phyloP scores from a whole-genome alignment of 1,140 invertebrate genomes.

The Drosophila baimaii region DNA sequence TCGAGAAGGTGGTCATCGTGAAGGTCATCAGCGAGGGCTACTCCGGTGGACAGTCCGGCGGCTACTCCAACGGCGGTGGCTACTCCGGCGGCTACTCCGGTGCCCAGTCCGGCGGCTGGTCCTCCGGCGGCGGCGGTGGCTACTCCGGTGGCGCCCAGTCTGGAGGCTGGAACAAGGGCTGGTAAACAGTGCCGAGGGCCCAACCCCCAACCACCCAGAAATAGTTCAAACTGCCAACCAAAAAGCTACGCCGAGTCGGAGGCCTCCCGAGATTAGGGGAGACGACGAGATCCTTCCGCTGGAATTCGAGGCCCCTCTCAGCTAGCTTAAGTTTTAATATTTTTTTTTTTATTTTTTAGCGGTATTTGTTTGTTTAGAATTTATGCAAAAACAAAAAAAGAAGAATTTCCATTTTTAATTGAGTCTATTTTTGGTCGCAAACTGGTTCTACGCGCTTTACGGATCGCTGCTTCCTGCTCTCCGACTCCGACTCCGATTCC shows the following conservation, averaged over 20 bases:
- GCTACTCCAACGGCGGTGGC: slow-evolving; percentile 41
- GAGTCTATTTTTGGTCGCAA: slow-evolving; percentile 4
- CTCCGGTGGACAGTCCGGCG: slow-evolving; percentile 24
- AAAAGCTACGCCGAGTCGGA: slow-evolving; percentile 29
- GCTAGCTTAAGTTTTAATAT: slow-evolving; percentile 42
- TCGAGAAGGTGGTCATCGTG: slow-evolving; percentile 66
- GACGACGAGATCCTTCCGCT: slow-evolving; percentile 13
- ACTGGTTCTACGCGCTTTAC: slow-evolving; percentile 16
- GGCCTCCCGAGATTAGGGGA: slow-evolving; percentile 16
- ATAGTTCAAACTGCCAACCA: slow-evolving; percentile 62
- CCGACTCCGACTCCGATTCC: too few relatives aligned
- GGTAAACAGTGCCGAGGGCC: slow-evolving; percentile 29
- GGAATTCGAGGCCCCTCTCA: slow-evolving; percentile 32
- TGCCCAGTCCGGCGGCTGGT: slow-evolving; percentile 50
- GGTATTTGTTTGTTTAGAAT: slow-evolving; percentile 62
- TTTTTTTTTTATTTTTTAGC: slow-evolving; percentile 29
- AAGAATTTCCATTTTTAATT: slow-evolving; percentile 60
- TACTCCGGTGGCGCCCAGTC: slow-evolving; percentile 41
- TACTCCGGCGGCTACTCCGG: slow-evolving; percentile 49
- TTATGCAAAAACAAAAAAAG: slow-evolving; percentile 57
- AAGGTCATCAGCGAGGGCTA: slow-evolving; percentile 57
- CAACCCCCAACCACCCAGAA: neutral
- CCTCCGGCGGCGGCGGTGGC: slow-evolving; percentile 43
- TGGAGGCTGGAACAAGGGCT: slow-evolving; percentile 73
- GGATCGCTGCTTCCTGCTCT: slow-evolving; percentile 29